phyloP scores from a whole-genome alignment of 2,888 invertebrate species.

The Empis stercorea region DNA sequence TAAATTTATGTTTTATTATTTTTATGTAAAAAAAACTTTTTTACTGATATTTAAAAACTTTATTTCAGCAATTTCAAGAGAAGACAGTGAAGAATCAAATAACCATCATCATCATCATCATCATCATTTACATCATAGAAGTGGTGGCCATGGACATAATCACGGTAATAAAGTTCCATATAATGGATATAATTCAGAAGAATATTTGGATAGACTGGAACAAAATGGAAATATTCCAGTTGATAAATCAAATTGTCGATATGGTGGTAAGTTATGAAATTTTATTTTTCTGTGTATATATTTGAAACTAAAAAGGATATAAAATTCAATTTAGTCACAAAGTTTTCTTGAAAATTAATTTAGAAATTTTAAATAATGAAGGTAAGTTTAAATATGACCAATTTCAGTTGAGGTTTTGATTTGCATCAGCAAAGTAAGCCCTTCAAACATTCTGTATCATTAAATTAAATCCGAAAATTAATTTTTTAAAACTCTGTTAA shows the following conservation, averaged over 20 bases:
- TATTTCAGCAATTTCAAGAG: slow-evolving; percentile 76
- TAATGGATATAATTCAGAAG: slow-evolving; percentile 82
- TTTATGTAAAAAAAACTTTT: neutral
- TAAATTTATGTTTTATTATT: too few species aligned
- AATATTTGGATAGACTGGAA: slow-evolving; percentile 85
- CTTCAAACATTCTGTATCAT: too few species aligned
- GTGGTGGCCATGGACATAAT: slow-evolving; percentile 37
- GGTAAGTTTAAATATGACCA: too few species aligned
- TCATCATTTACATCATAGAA: slow-evolving; percentile 29
- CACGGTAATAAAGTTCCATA: slow-evolving; percentile 65
- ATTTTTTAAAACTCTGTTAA: too few species aligned
- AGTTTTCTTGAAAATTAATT: too few species aligned
- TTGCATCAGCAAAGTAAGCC: too few species aligned
- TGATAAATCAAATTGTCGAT: slow-evolving; percentile 65
- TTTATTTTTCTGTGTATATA: too few species aligned
- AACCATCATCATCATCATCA: slow-evolving; percentile 40
- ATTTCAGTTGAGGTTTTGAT: too few species aligned
- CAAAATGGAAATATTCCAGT: slow-evolving; percentile 86
- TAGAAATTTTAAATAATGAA: too few species aligned
- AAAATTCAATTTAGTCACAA: too few species aligned
- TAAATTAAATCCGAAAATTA: too few species aligned
- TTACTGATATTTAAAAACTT: slow-evolving; percentile 5
- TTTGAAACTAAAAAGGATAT: too few species aligned
- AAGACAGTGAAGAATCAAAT: slow-evolving; percentile 61
- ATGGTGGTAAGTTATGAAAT: slow-evolving; percentile 39